Percentiles rank a stretch among this genome's conserved stretches.
Evolutionary conservation across 2,797 vertebrate genomes (phyloP).

Genomic region (Oryzias dopingdopingensis): DNA sequence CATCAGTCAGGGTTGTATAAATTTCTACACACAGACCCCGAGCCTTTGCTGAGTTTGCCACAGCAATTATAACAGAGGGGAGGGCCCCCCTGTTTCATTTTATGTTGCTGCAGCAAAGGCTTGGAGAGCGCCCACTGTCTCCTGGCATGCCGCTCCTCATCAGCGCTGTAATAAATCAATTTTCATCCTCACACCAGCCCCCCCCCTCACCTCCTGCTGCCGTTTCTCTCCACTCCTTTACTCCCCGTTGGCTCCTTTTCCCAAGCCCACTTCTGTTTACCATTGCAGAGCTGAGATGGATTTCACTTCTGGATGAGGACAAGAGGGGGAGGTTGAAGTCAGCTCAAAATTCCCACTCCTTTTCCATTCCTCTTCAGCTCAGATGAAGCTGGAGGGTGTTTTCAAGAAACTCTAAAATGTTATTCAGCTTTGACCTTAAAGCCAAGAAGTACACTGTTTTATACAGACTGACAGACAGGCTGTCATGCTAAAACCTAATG

Average conservation of each 20-base stretch:
- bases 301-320: conserved; percentile 28
- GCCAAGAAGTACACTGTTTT: conserved; percentile 2
- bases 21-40: conserved; percentile 60
- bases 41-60: conserved; percentile 69
- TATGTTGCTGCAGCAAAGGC: conserved; percentile 73
- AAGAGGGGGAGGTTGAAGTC: conserved; percentile 19
- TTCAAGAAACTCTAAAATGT: conserved; percentile 14
- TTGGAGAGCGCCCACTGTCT: conserved; percentile 73
- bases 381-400: conserved; percentile 25
- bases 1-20: conserved; percentile 57
- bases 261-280: conserved; percentile 29
- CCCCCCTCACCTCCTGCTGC: conserved; percentile 49
- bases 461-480: background rate
- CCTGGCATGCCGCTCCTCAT: conserved; percentile 78
- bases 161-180: conserved; percentile 81
- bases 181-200: conserved; percentile 70
- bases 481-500: conserved; percentile 9
- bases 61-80: conserved; percentile 76
- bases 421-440: conserved; percentile 26
- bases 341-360: conserved; percentile 9
- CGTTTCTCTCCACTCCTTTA: conserved; percentile 47
- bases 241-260: conserved; percentile 51
- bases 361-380: conserved; percentile 13
- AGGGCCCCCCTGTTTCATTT: conserved; percentile 65
- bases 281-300: conserved; percentile 6